phyloP scores from a whole-genome alignment of 92 coral and sea anemone species.

The Paragorgia papillata region DNA sequence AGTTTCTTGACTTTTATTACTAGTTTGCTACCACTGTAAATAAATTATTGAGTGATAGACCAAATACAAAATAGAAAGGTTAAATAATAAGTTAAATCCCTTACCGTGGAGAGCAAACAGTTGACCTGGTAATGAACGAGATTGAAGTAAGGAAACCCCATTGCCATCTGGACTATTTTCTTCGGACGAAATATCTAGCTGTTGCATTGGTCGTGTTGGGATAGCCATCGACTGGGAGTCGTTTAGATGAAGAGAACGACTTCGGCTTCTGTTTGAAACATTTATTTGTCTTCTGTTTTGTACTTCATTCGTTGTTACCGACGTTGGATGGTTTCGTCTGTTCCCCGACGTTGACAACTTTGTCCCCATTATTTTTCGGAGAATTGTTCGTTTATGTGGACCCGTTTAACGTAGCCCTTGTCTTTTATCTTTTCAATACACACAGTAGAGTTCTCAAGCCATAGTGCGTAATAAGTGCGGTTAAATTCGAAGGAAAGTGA shows the following conservation, averaged over 20 bases:
- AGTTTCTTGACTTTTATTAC: too few species aligned
- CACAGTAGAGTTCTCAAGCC: slow-evolving; percentile 1
- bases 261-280: slow-evolving; percentile 33
- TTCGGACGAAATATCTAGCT: slow-evolving; percentile 23
- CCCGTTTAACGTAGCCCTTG: not conserved
- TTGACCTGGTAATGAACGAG: slow-evolving; percentile 36
- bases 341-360: slow-evolving; percentile 28
- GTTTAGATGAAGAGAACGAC: slow-evolving; percentile 25
- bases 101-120: slow-evolving; percentile 41
- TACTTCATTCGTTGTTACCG: slow-evolving; percentile 16
- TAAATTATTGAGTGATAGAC: too few species aligned
- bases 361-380: slow-evolving; percentile 24
- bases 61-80: too few species aligned
- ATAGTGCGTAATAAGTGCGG: slow-evolving; percentile 17
- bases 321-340: slow-evolving; percentile 30
- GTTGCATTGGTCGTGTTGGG: slow-evolving; percentile 22
- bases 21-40: too few species aligned
- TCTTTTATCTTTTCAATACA: not conserved
- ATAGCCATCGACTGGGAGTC: slow-evolving; percentile 23
- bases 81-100: not conserved
- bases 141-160: slow-evolving; percentile 30
- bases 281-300: slow-evolving; percentile 1
- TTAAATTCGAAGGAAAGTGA: not conserved
- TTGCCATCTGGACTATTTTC: slow-evolving; percentile 23
- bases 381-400: not conserved